Conservation (phyloP, 2,113 vertebrate genomes). For the Saccopteryx leptura region DNA sequence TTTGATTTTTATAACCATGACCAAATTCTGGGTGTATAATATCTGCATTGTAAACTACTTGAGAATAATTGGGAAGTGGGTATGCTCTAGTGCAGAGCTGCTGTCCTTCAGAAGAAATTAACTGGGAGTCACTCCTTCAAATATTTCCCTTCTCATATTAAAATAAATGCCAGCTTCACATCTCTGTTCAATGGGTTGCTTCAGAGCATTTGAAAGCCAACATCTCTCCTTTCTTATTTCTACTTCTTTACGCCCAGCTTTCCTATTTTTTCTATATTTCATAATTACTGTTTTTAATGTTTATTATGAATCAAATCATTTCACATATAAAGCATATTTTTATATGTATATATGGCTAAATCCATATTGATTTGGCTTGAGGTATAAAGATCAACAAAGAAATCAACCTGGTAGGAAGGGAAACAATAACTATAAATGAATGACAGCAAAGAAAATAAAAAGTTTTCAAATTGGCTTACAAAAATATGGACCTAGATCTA, state of each 20-base stretch:
- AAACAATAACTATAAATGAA: slow-evolving; percentile 1
- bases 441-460: background rate
- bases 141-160: background rate
- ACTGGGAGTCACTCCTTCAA: background rate
- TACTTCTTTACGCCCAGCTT: background rate
- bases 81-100: too few species aligned
- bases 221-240: slow-evolving; percentile 16
- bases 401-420: background rate
- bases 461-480: background rate
- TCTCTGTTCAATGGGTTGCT: background rate
- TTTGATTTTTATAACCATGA: background rate
- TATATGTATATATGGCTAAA: background rate
- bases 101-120: background rate
- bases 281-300: background rate
- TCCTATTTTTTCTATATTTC: background rate
- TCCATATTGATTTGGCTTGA: background rate
- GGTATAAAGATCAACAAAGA: background rate
- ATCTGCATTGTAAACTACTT: background rate
- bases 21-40: background rate
- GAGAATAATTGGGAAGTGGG: background rate
- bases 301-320: slow-evolving; percentile 27
- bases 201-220: background rate
- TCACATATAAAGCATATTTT: slow-evolving; percentile 42
- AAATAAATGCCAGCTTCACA: background rate
- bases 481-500: background rate